These are phyloP conservation scores for Variabilichromis moorii DNA, from an alignment of 2,113 vertebrate species.

Conservation along the genomic window DNA sequence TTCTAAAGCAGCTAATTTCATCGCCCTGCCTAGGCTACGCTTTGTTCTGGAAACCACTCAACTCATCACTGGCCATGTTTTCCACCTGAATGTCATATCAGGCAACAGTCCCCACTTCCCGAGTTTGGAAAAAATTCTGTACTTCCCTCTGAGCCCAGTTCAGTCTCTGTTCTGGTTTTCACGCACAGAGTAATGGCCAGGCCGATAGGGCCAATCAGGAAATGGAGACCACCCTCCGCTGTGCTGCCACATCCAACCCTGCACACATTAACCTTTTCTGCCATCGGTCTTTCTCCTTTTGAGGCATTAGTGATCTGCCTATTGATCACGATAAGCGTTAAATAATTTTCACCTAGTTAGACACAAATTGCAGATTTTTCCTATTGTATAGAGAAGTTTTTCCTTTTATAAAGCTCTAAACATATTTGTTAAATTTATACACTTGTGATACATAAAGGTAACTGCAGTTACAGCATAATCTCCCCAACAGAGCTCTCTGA, in stretches of 20 bases:
- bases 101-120: not conserved
- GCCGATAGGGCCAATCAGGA: not conserved
- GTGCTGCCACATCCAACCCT: not conserved
- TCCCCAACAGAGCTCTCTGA: not conserved
- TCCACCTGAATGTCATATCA: not conserved
- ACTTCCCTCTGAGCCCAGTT: not conserved
- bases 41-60: not conserved
- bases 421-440: not conserved
- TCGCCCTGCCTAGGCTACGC: rapidly evolving
- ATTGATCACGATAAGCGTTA: not conserved
- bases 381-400: not conserved
- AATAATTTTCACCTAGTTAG: not conserved
- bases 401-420: not conserved
- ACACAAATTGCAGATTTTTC: not conserved
- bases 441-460: not conserved
- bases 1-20: not conserved
- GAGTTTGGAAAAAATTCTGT: not conserved
- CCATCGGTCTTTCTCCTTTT: not conserved
- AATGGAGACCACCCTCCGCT: not conserved
- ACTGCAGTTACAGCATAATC: not conserved
- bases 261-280: not conserved
- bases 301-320: not conserved
- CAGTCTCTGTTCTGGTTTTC: not conserved
- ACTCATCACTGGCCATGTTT: not conserved
- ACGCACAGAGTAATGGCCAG: not conserved